These are phyloP conservation scores for Panzeria rudis DNA, from an alignment of 2,888 invertebrate genomes.

Conservation along the genomic window DNA sequence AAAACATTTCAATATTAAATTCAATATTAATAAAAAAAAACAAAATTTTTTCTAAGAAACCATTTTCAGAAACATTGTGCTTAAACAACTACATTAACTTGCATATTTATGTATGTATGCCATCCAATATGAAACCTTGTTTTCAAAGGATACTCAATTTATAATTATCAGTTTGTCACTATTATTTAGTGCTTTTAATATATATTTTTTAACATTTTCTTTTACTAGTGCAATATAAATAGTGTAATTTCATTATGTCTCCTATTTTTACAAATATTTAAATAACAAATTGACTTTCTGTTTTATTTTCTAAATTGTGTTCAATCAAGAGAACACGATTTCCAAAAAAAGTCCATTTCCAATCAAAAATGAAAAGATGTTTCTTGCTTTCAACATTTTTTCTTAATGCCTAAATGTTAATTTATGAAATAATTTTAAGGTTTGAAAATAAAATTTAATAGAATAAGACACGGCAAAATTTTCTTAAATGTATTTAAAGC, in stretches of 20 bases:
- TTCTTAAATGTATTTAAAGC: not conserved
- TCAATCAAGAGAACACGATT: slow-evolving; percentile 21
- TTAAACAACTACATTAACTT: slow-evolving; percentile 23
- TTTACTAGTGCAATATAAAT: slow-evolving; percentile 57
- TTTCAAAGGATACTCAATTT: slow-evolving; percentile 61
- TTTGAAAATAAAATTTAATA: not conserved
- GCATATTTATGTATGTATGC: not conserved
- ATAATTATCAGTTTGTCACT: slow-evolving; percentile 39
- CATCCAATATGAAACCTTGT: slow-evolving; percentile 64
- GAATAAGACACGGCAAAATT: not conserved
- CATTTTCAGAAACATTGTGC: slow-evolving; percentile 45
- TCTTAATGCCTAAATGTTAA: not conserved
- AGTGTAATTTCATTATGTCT: slow-evolving; percentile 45
- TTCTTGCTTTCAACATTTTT: not conserved
- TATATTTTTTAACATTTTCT: slow-evolving; percentile 7
- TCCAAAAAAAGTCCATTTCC: not conserved
- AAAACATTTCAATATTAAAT: slow-evolving; percentile 16
- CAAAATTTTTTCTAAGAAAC: slow-evolving; percentile 35
- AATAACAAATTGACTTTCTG: slow-evolving; percentile 50
- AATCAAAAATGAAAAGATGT: not conserved
- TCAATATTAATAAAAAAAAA: not conserved
- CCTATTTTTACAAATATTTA: slow-evolving; percentile 30
- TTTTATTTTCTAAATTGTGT: not conserved
- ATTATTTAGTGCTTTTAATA: slow-evolving; percentile 22
- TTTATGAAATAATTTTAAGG: not conserved